Evolutionary conservation across 1,140 invertebrate species (phyloP).

Genomic region (Drosophila tani): DNA sequence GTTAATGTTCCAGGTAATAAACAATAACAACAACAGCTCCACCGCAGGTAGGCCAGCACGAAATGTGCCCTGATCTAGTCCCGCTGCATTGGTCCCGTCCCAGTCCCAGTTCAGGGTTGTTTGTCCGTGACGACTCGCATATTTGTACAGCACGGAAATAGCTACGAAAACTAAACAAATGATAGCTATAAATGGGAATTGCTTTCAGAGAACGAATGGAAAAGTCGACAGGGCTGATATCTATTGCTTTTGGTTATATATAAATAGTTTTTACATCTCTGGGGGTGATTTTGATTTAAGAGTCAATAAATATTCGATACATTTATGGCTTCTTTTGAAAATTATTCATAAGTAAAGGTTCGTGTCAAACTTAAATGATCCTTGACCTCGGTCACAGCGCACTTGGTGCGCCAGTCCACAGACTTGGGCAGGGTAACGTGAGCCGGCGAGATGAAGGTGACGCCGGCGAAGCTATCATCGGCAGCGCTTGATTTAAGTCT

Average conservation of each 20-base stretch:
- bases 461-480: constrained; percentile 78
- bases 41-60: constrained; percentile 20
- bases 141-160: constrained; percentile 39
- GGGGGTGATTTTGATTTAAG: background rate
- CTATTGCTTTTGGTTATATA: constrained; percentile 11
- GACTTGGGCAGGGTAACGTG: constrained; percentile 89
- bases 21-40: background rate
- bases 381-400: constrained; percentile 96
- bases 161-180: constrained; percentile 29
- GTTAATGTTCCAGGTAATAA: constrained; percentile 38
- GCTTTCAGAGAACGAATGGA: background rate
- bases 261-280: background rate
- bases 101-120: constrained; percentile 29
- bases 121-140: constrained; percentile 18
- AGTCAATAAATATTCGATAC: background rate
- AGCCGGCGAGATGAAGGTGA: constrained; percentile 90
- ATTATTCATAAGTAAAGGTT: background rate
- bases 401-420: constrained; percentile 95
- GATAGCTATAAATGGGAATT: constrained; percentile 21
- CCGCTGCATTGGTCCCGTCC: constrained; percentile 21
- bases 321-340: background rate
- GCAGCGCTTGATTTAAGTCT: constrained; percentile 23
- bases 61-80: background rate
- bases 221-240: constrained; percentile 14
- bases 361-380: constrained; percentile 85